These are phyloP conservation scores for Morone saxatilis DNA, from an alignment of 2,113 vertebrate genomes.

Conservation along the genomic window DNA sequence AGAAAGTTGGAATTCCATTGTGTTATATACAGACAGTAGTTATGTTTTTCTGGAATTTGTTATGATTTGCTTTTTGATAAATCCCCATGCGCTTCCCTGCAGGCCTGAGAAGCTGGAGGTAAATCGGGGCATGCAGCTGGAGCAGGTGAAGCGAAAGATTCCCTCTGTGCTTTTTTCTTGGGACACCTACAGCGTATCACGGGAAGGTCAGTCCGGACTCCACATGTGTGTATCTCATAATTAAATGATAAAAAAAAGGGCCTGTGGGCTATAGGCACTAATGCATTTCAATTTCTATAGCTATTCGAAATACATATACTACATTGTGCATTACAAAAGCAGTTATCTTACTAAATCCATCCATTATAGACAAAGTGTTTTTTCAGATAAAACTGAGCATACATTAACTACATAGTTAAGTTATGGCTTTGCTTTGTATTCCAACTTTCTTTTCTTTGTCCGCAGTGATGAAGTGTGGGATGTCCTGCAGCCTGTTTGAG, in stretches of 20 bases:
- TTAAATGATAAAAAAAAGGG: neutral
- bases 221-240: neutral
- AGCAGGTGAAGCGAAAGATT: constrained; percentile 91
- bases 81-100: neutral
- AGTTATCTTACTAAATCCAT: neutral
- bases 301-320: neutral
- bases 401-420: neutral
- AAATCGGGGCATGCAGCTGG: constrained; percentile 89
- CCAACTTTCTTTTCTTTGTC: constrained; percentile 16
- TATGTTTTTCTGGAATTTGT: neutral
- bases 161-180: constrained; percentile 88
- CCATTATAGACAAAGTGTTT: neutral
- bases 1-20: neutral
- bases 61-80: neutral
- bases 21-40: neutral
- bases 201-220: constrained; percentile 88
- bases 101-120: constrained; percentile 94
- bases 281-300: neutral
- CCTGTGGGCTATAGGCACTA: neutral
- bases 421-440: neutral
- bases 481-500: constrained; percentile 95
- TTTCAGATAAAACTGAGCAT: neutral
- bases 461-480: constrained; percentile 89
- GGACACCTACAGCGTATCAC: constrained; percentile 87
- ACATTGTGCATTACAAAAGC: neutral